Evolutionary conservation across 92 coral and sea anemone species (phyloP), one percentile per base, ranked within the genome.

Genomic region (Pocillopora grandis): DNA sequence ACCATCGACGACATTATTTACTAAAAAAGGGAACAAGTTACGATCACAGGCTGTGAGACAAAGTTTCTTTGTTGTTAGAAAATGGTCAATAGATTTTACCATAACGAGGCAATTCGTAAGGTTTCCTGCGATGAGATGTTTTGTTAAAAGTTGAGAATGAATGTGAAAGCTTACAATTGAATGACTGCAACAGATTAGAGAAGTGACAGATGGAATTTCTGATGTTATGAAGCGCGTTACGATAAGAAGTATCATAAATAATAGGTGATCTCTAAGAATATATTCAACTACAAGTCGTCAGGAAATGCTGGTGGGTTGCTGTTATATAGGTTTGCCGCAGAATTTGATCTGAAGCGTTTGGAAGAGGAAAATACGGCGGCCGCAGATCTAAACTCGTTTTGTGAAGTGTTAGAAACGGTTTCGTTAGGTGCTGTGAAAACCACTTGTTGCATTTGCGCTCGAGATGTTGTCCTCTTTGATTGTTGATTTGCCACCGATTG

Each of bases 241-340:
- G 20, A 69, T 19, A 33, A 12, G 56, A 20, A 37, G 73, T 31
- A 36, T 69, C 18, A 10, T 31, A 14, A 11, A 14, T 11, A 20
- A 75, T 12, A 16, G 14, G 19, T 0, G 35, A 13, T 14, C 15
- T 14, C 12, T 21, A 35, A 18, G 19, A 12, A 69, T 20, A 9
- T 17, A 61, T 35, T 77, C 15, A 62, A 72, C 65, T 79, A 91
- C 76, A 88, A 55, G 23, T 82, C 79, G 37, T 88, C 94, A 19
- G 94, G 84, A 57, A 91, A 82, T 59, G 87, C 81, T 23, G 94
- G 67, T 42, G 92, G 90, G 56, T 90, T 91, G 11, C 75, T 80
- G 76, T 81, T 78, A 56, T 91, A 91, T 20, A 88, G 71, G 72
- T 88, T 87, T 42, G 90, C 81, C 12, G 92, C 91, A 57, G 92